Percentiles rank a stretch among this genome's conserved stretches.
phyloP scores from a whole-genome alignment of 2,797 vertebrate genomes.

The Cirrhinus mrigala region DNA sequence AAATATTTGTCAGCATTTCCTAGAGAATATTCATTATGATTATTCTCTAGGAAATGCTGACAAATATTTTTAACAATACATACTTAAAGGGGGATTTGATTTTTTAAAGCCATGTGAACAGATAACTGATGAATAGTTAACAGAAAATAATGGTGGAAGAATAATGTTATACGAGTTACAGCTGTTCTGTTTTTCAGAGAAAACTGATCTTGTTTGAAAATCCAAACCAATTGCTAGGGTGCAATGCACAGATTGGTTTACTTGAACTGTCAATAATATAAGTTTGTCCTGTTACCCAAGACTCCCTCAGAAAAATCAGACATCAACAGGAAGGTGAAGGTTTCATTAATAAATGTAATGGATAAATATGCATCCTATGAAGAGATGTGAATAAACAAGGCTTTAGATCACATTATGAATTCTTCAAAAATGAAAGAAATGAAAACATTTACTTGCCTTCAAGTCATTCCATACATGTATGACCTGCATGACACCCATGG shows the following conservation, averaged over 20 bases:
- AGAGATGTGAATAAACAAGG: conserved; percentile 16
- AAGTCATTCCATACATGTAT: background rate
- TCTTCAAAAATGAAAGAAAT: background rate
- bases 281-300: conserved; percentile 5
- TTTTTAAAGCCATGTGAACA: background rate
- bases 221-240: background rate
- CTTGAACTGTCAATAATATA: conserved; percentile 10
- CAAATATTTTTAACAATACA: background rate
- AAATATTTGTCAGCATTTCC: too few species aligned
- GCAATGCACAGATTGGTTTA: conserved; percentile 12
- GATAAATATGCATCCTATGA: conserved; percentile 9
- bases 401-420: conserved; percentile 37
- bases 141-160: background rate
- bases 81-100: background rate
- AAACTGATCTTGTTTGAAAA: background rate
- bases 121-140: background rate
- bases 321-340: conserved; percentile 14
- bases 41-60: background rate
- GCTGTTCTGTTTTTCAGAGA: background rate
- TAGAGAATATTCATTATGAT: too few species aligned
- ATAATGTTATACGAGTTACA: background rate
- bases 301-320: background rate
- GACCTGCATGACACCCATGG: background rate
- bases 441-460: background rate
- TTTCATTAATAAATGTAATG: background rate